A percentile compares a stretch with the other conserved stretches of the same genome.
Evolutionary conservation across 2,888 invertebrate genomes (phyloP).

Genomic region (Itoplectis maculator): DNA sequence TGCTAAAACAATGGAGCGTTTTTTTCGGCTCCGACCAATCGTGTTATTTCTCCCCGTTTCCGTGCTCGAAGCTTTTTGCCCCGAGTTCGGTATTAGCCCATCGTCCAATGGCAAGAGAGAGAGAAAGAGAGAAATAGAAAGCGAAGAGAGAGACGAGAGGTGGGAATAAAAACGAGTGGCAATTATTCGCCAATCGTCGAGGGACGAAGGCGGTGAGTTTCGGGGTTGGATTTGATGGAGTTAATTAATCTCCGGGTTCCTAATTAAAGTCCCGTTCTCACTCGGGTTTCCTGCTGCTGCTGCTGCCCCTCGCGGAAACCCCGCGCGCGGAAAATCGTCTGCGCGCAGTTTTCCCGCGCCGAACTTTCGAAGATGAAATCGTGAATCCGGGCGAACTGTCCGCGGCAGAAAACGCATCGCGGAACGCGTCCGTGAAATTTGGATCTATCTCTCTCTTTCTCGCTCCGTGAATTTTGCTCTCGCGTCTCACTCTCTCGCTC

Average conservation of each 20-base stretch:
- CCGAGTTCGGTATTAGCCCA: constrained; percentile 33
- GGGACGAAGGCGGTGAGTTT: constrained; percentile 61
- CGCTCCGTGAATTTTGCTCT: constrained; percentile 62
- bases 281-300: constrained; percentile 13
- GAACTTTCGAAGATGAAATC: constrained; percentile 80
- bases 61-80: not conserved
- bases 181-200: constrained; percentile 71
- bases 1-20: not conserved
- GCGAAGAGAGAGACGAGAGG: too few species aligned
- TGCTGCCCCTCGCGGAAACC: constrained; percentile 23
- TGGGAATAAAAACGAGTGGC: constrained; percentile 64
- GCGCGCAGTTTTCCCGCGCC: constrained; percentile 69
- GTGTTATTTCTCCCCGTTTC: not conserved
- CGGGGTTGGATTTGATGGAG: constrained; percentile 78
- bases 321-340: constrained; percentile 43
- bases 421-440: constrained; percentile 60
- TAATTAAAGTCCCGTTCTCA: constrained; percentile 78
- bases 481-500: constrained; percentile 50
- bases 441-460: constrained; percentile 48
- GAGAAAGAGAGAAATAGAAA: constrained; percentile 42
- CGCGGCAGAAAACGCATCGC: constrained; percentile 47
- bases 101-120: constrained; percentile 15
- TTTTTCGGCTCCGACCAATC: not conserved
- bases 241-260: constrained; percentile 79
- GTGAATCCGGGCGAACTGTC: constrained; percentile 78